phyloP scores from a whole-genome alignment of 2,888 invertebrate species.

The Litoditis marina region DNA sequence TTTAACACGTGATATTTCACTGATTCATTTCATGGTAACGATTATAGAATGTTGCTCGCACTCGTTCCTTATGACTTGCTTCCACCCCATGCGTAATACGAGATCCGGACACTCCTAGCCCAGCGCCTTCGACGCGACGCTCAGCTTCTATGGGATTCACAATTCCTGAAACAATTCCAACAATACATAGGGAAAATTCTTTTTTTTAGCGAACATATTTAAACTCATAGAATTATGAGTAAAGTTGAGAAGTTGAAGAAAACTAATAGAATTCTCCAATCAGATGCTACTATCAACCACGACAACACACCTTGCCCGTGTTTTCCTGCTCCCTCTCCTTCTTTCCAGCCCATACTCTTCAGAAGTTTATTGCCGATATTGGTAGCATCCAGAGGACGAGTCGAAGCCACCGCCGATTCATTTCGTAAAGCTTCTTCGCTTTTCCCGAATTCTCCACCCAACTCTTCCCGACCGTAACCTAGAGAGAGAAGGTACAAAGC shows the following conservation, averaged over 20 bases:
- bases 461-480: slow-evolving; percentile 13
- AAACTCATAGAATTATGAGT: background rate
- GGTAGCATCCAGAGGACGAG: slow-evolving; percentile 62
- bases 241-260: no score
- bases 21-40: slow-evolving; percentile 24
- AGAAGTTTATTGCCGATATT: slow-evolving; percentile 90
- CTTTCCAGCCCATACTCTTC: slow-evolving; percentile 99
- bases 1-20: no score
- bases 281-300: background rate
- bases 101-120: slow-evolving; percentile 46
- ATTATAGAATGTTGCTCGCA: slow-evolving; percentile 36
- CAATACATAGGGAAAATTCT: background rate
- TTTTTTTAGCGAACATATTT: background rate
- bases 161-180: slow-evolving; percentile 49
- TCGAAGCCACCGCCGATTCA: slow-evolving; percentile 37
- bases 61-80: slow-evolving; percentile 40
- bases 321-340: slow-evolving; percentile 90
- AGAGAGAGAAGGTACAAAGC: no score
- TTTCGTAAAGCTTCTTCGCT: slow-evolving; percentile 5
- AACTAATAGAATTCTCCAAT: background rate
- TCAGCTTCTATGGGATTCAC: slow-evolving; percentile 57
- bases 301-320: slow-evolving; percentile 73
- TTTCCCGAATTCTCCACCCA: slow-evolving; percentile 5
- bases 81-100: slow-evolving; percentile 27
- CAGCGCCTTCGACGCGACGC: slow-evolving; percentile 53